Base-by-base conservation (phyloP, 2,113 vertebrate genomes). In the Lathamus discolor region DNA sequence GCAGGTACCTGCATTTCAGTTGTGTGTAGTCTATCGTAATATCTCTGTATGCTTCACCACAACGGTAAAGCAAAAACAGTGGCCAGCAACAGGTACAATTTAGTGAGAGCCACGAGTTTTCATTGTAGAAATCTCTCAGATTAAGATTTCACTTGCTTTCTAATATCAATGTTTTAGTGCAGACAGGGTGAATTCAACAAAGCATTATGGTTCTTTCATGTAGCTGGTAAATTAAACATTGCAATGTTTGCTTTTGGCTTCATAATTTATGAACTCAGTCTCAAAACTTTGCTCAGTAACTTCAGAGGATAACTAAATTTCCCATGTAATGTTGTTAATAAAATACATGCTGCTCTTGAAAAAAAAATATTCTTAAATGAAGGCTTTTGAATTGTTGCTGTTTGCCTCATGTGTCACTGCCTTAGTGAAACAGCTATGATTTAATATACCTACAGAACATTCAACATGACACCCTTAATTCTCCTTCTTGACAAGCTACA, bases 221-320 rank as follows among this genome's bases (percentile, higher is more conserved):
- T 62, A 80, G 63, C 6, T 77, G 80, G 61, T 78, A 93, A 88
- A 91, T 81, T 85, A 84, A 93, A 74, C 12, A 68, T 78, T 68
- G 12, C 29, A 88, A 31, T 73, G 37, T 73, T 83, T 91, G 70
- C 29, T 73, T 91, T 69, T 74, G 46, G 31, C 37, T 77, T 72
- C 27, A 77, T 83, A 61, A 75, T 87, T 87, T 87, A 83, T 83
- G 17, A 83, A 69, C 69, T 79, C 39, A 28, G 49, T 59, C 62
- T 80, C 55, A 83, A 92, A 90, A 66, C 62, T 70, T 83, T 61
- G n/a, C 49, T 66, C 44, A 35, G 12, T 39, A 83, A 80, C 39
- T 87, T 70, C 23, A 75, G 7, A 57, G 62, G 19, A 61, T 61
- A 87, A 87, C 46, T 70, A 79, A 37, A 86, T 87, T 83, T 87